phyloP scores from a whole-genome alignment of 1,140 invertebrate species.

The Ceratitis capitata region DNA sequence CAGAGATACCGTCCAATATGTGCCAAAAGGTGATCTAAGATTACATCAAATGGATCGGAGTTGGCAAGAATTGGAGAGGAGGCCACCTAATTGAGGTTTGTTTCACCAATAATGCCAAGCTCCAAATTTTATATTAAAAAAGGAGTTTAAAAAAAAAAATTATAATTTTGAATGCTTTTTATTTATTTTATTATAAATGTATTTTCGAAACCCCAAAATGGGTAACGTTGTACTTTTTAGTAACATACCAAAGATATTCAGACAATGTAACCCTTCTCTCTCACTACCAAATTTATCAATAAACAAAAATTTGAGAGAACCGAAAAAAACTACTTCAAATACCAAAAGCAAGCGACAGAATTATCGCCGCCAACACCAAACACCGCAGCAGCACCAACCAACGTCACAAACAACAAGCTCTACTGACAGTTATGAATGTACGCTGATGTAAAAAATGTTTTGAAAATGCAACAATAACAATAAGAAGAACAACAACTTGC shows the following conservation, averaged over 20 bases:
- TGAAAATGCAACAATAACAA: neutral
- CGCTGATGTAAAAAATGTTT: neutral
- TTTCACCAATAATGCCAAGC: no score
- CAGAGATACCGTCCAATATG: no score
- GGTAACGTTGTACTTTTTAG: no score
- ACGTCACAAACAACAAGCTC: neutral
- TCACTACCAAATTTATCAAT: conserved; percentile 2
- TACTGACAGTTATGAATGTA: conserved; percentile 1
- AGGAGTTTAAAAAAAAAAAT: no score
- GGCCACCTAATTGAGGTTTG: no score
- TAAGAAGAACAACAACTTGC: neutral
- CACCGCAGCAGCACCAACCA: neutral
- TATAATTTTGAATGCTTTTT: no score
- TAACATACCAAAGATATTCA: neutral
- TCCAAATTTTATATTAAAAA: no score
- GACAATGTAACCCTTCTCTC: neutral
- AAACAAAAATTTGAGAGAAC: neutral
- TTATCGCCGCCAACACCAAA: conserved; percentile 4
- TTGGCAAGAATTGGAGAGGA: no score
- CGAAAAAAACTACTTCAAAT: neutral
- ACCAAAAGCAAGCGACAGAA: conserved; percentile 2
- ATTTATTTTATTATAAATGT: no score
- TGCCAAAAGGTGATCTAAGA: no score
- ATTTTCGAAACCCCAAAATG: no score
- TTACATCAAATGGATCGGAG: no score